Evolutionary conservation across 2,888 invertebrate species (phyloP), one percentile per base, ranked within the genome.

Genomic region (Andrena hattorfiana): DNA sequence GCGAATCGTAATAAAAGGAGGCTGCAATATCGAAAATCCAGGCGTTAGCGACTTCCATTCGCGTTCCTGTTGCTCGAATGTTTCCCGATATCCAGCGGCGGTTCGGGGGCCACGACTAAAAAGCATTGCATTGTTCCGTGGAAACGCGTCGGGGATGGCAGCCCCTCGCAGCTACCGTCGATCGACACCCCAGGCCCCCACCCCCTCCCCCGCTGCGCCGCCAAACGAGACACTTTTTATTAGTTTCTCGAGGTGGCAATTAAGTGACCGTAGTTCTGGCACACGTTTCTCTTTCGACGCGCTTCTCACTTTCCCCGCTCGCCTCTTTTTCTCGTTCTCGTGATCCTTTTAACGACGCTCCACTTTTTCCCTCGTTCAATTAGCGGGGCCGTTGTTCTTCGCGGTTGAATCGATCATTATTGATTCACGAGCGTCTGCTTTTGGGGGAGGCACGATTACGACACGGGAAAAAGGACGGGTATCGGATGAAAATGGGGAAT

Each of bases 181-280:
- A 67, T 81, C 77, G 72, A 51, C 82, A 81, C 49, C 35, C 79
- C 71, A 56, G 78, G 77, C 49, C 32, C 73, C 68, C 66, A 48
- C 59, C 69, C 42, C 23, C 7, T 20, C 69, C 35, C 56, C 51
- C 64, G 59, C 56, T 13, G 56, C 54, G 8, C 56, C 62, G 8
- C 56, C 32, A 51, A 49, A 85, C 70, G 77, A 83, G 86, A 85
- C 87, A 89, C 89, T 90, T 90, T 91, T 92, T 92, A 92, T 92
- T 91, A 91, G 90, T 91, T 92, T 87, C 88, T 90, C 86, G 86
- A 90, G 88, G 85, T 89, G 84, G 87, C 89, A 84, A 89, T 91
- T 89, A 90, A 91, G 90, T 85, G 87, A 80, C 87, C 85, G 87
- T 88, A 85, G 85, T 87, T 86, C 87, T 87, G 82, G 78, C 86